phyloP scores from a whole-genome alignment of 2,797 vertebrate species.

The Falco concolor region DNA sequence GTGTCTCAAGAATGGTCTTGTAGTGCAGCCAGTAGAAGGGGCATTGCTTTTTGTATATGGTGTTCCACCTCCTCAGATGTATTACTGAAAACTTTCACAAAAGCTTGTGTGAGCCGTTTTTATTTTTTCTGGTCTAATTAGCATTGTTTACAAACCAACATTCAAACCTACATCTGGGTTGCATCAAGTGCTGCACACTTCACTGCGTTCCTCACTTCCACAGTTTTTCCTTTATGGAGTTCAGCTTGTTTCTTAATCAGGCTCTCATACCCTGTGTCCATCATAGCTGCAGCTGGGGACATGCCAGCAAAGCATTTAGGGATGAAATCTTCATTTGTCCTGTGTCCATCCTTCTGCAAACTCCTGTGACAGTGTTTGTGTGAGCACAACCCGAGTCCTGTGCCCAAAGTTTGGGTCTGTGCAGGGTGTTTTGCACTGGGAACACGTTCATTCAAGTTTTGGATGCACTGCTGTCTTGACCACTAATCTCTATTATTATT shows the following conservation, averaged over 20 bases:
- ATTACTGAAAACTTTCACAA: not conserved
- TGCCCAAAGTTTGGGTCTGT: not conserved
- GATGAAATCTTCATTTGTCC: not conserved
- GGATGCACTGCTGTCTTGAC: not conserved
- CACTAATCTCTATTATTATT: not conserved
- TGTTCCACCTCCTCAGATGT: not conserved
- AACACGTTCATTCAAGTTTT: not conserved
- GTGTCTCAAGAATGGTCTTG: accelerated
- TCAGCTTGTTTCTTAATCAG: not conserved
- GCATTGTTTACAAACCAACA: not conserved
- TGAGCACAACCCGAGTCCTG: accelerated
- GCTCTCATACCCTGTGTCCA: not conserved
- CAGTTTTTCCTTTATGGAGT: not conserved
- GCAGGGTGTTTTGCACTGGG: not conserved
- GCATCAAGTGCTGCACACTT: not conserved
- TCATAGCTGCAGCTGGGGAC: not conserved
- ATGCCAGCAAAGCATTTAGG: not conserved
- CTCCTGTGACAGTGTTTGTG: not conserved
- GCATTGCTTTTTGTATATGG: accelerated
- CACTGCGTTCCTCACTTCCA: not conserved
- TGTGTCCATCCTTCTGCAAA: not conserved
- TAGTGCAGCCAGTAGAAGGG: not conserved
- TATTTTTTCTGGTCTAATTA: not conserved
- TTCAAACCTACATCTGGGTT: not conserved
- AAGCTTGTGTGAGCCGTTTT: not conserved